Evolutionary conservation across 2,797 vertebrate species (phyloP).

Genomic region (Peromyscus attwateri): DNA sequence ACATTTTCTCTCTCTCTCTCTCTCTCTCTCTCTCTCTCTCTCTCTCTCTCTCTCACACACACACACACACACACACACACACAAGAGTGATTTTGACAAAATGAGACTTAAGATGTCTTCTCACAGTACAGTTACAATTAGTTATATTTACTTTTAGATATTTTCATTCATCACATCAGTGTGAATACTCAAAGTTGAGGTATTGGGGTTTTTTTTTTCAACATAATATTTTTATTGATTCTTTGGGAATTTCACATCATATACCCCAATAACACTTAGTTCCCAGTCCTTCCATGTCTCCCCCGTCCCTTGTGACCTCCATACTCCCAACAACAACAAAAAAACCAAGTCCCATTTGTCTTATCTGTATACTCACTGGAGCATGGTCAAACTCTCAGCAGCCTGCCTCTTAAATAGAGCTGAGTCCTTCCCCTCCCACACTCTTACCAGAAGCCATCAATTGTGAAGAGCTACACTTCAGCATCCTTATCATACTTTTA

Average conservation of each 20-base stretch:
- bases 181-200: conserved; percentile 36
- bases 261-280: neutral
- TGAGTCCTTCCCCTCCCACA: neutral
- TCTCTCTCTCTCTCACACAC: too few relatives aligned
- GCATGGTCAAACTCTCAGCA: neutral
- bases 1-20: too few relatives aligned
- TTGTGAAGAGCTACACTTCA: neutral
- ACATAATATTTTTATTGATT: neutral
- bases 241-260: neutral
- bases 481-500: neutral
- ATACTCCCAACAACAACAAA: too few relatives aligned
- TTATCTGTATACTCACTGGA: neutral
- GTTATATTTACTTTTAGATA: conserved; percentile 33
- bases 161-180: conserved; percentile 23
- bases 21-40: too few relatives aligned
- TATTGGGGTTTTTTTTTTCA: neutral
- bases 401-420: neutral
- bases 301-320: neutral
- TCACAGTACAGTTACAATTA: neutral
- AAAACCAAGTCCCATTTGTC: neutral
- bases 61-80: neutral
- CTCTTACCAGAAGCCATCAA: neutral
- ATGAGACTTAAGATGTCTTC: conserved; percentile 28
- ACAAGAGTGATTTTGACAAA: neutral
- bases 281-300: neutral